phyloP scores from a whole-genome alignment of 2,797 vertebrate genomes.

The Rhinichthys osculus region DNA sequence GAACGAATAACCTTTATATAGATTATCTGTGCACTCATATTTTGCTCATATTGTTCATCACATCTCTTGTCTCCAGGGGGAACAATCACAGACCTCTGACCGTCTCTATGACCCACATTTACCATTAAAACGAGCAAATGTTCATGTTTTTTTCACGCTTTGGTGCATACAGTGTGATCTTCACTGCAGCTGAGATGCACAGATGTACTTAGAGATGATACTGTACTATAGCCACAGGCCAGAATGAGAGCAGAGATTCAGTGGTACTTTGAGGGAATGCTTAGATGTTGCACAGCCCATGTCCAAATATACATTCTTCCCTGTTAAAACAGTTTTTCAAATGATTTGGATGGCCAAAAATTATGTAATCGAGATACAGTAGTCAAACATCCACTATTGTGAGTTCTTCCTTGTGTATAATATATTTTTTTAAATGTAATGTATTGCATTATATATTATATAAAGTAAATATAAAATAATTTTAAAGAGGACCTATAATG shows the following conservation, averaged over 20 bases:
- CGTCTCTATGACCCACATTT: constrained; percentile 35
- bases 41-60: constrained; percentile 45
- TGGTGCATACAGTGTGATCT: constrained; percentile 27
- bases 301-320: background rate
- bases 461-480: background rate
- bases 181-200: constrained; percentile 49
- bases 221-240: constrained; percentile 32
- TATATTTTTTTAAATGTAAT: background rate
- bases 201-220: constrained; percentile 51
- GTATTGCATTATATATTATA: background rate
- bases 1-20: constrained; percentile 15
- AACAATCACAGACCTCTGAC: constrained; percentile 14
- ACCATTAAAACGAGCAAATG: constrained; percentile 20
- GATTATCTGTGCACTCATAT: background rate
- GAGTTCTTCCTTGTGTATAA: background rate
- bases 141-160: constrained; percentile 21
- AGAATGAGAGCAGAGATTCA: constrained; percentile 10
- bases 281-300: constrained; percentile 17
- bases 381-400: background rate
- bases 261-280: constrained; percentile 17
- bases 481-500: background rate
- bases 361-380: background rate
- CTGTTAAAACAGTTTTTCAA: background rate
- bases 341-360: background rate
- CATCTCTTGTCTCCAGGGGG: constrained; percentile 24